These are phyloP conservation scores for Temnopleurus reevesii DNA, from an alignment of 53 echinoderm and acorn worm species.

Conservation along the genomic window DNA sequence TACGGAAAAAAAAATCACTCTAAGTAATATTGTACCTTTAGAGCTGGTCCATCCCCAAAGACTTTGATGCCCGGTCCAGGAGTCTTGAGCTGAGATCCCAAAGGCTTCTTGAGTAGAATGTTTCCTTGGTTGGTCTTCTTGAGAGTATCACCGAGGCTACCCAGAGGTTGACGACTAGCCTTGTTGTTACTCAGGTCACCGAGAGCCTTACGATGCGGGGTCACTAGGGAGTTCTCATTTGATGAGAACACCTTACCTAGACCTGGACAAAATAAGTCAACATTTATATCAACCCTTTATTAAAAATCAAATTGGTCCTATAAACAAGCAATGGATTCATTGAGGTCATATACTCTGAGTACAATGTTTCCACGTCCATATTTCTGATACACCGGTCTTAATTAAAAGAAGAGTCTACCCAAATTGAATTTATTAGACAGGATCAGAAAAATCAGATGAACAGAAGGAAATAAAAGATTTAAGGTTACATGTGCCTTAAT, in stretches of 20 bases:
- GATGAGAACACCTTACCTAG: conserved; percentile 41
- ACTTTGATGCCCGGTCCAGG: conserved; percentile 62
- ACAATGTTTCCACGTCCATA: no score
- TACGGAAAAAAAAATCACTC: no score
- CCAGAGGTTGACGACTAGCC: conserved; percentile 65
- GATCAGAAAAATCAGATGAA: no score
- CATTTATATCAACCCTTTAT: neutral
- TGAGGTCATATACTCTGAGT: no score
- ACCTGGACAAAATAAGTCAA: conserved; percentile 18
- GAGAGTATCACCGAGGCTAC: conserved; percentile 70
- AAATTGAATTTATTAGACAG: no score
- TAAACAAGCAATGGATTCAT: no score
- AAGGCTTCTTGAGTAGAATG: conserved; percentile 59
- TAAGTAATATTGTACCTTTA: conserved; percentile 37
- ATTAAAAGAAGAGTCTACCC: no score
- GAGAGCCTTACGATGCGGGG: conserved; percentile 71
- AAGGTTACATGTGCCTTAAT: no score
- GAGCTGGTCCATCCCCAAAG: conserved; percentile 18
- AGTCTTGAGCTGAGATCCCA: conserved; percentile 61
- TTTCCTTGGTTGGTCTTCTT: conserved; percentile 57
- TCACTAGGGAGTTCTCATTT: conserved; percentile 58
- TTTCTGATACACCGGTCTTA: no score
- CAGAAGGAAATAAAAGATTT: no score
- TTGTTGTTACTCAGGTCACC: conserved; percentile 77
- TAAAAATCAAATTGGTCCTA: neutral